These are phyloP conservation scores for Tribolium madens DNA, from an alignment of 1,140 invertebrate genomes.

Conservation along the genomic window DNA sequence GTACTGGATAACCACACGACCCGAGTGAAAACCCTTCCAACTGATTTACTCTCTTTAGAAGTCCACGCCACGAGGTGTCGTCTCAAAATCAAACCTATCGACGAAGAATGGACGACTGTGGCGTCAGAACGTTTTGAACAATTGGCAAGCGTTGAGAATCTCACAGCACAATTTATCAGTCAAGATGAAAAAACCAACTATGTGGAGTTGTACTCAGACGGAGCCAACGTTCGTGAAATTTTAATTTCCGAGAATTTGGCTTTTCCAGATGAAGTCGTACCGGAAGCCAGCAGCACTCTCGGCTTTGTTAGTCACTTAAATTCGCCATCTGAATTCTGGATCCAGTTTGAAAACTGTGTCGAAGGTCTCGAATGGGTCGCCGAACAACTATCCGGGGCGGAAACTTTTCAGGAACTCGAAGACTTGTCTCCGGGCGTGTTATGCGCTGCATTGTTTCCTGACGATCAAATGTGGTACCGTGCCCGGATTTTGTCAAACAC, in stretches of 20 bases:
- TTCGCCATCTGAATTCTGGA: slow-evolving; percentile 78
- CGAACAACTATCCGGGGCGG: slow-evolving; percentile 69
- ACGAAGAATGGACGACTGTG: slow-evolving; percentile 75
- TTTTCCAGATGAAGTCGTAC: slow-evolving; percentile 58
- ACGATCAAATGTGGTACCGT: slow-evolving; percentile 78
- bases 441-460: slow-evolving; percentile 77
- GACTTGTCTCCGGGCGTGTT: slow-evolving; percentile 70
- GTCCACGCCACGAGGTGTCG: slow-evolving; percentile 74
- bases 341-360: slow-evolving; percentile 74
- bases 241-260: slow-evolving; percentile 68
- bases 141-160: slow-evolving; percentile 64
- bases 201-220: slow-evolving; percentile 74
- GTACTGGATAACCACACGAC: slow-evolving; percentile 70
- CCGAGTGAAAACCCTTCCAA: slow-evolving; percentile 72
- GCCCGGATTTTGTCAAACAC: slow-evolving; percentile 74
- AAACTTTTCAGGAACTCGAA: slow-evolving; percentile 68
- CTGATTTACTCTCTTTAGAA: slow-evolving; percentile 67
- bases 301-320: slow-evolving; percentile 77
- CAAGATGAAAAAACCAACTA: slow-evolving; percentile 73
- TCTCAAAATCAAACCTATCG: slow-evolving; percentile 74
- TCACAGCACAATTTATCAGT: slow-evolving; percentile 68
- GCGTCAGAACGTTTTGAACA: slow-evolving; percentile 72
- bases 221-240: slow-evolving; percentile 72
- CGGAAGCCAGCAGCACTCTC: slow-evolving; percentile 68
- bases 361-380: slow-evolving; percentile 74